A percentile compares a stretch with the other conserved stretches of the same genome.
Conservation (phyloP, 2,797 vertebrate genomes). For the Miichthys miiuy region DNA sequence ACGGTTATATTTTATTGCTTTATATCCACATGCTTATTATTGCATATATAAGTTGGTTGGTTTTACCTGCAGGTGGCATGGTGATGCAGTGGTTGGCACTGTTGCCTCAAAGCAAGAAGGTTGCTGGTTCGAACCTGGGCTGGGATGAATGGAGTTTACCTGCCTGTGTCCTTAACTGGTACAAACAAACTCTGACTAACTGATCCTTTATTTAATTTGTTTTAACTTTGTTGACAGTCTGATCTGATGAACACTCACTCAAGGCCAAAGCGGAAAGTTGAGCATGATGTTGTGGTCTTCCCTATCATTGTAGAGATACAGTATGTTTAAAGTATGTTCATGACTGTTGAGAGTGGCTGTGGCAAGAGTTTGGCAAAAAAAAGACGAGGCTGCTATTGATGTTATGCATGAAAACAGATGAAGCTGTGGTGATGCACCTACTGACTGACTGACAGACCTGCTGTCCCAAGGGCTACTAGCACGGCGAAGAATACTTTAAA, state of each 20-base stretch:
- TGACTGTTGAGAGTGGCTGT: neutral
- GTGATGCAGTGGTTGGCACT: no score
- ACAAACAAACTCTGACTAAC: neutral
- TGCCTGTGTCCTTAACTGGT: neutral
- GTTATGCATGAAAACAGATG: neutral
- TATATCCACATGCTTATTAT: neutral
- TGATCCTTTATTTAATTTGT: neutral
- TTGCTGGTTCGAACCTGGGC: no score
- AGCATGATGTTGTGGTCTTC: neutral
- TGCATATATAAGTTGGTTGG: neutral
- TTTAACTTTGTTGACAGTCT: neutral
- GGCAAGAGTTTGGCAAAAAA: neutral
- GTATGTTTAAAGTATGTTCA: neutral
- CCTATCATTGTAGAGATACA: neutral
- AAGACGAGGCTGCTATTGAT: neutral
- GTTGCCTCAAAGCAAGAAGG: no score
- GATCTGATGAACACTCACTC: neutral
- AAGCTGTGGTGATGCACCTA: no score
- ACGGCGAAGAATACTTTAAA: neutral
- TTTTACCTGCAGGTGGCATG: no score
- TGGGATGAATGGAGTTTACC: neutral
- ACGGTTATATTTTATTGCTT: no score
- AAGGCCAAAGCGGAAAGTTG: neutral
- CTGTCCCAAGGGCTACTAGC: neutral
- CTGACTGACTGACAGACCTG: no score